These are phyloP conservation scores for Sitta carolinensis DNA, from an alignment of 2,797 vertebrate genomes.

Conservation along the genomic window DNA sequence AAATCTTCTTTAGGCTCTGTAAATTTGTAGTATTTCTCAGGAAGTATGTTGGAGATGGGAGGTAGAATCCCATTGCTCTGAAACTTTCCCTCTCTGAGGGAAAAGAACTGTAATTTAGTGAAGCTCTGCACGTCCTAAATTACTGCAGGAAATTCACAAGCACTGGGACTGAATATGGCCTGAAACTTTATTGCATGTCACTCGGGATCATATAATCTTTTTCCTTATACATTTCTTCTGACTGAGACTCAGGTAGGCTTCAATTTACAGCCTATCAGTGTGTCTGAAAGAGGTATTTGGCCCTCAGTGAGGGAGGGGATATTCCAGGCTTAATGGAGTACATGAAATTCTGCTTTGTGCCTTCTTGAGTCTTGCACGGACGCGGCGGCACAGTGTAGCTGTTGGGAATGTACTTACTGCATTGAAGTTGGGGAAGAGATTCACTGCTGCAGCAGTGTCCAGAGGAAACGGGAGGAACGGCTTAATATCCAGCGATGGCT, in stretches of 20 bases:
- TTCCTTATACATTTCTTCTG: conserved; percentile 5
- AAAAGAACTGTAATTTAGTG: background rate
- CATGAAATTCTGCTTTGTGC: conserved; percentile 1
- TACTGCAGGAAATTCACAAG: background rate
- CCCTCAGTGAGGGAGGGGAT: background rate
- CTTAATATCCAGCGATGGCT: conserved; percentile 90
- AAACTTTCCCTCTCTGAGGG: background rate
- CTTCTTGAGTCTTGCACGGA: background rate
- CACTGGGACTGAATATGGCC: background rate
- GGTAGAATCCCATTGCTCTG: background rate
- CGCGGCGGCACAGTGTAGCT: background rate
- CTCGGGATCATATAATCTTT: background rate
- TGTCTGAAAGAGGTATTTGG: background rate
- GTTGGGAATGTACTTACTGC: conserved; percentile 81
- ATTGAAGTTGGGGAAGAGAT: conserved; percentile 93
- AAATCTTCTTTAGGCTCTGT: background rate
- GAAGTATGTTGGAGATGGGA: background rate
- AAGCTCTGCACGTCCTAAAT: background rate
- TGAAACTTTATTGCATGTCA: background rate
- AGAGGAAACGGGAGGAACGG: conserved; percentile 92
- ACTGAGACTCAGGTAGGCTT: background rate
- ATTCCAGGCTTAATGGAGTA: conserved; percentile 14
- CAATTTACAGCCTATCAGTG: background rate
- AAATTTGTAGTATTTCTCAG: background rate
- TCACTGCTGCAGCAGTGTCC: conserved; percentile 85